Base-by-base conservation (phyloP, 2,888 invertebrate species). In the Tetheella fluctuosa region DNA sequence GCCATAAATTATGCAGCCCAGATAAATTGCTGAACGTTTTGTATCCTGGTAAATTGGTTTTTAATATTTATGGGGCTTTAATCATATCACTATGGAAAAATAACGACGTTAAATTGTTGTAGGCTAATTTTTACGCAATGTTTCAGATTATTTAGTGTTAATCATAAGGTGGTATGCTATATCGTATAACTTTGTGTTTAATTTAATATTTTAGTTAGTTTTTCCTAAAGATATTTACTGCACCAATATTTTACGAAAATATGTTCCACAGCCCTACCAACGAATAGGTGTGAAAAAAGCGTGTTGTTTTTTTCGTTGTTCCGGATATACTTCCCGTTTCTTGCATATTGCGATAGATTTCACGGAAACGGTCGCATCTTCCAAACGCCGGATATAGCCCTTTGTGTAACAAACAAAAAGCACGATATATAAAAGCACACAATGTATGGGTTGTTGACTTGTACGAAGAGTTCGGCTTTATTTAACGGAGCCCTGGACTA, bases 321-420 rank as follows among this genome's bases (percentile, higher is more conserved):
- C 91, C 91, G 92, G 90, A 86, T 85, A 91, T 84, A 88, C 90
- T 91, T 91, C 91, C 91, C 85, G 89, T 89, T 89, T 87, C 85
- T 91, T 90, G 83, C 90, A 83, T 86, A 79, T 87, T 86, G 86
- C 87, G 84, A 89, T 86, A 85, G 84, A 86, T 90, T 91, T 90
- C 91, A 86, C 89, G 88, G 90, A 91, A 91, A 85, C 82, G 76
- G 74, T 71, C 74, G 77, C 80, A 85, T 86, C 84, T 85, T 78
- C 83, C 71, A 77, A 82, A 81, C 80, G 80, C 87, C 88, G 91
- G 91, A 92, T 84, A 87, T 84, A 87, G 86, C 87, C 89, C 88
- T 91, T 91, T 91, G 91, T 90, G 86, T 81, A 71, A 67, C 79
- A 80, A 74, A 89, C 86, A 90, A 89, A 90, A 88, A 85, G 73